Percentiles rank a stretch among this genome's conserved stretches.
Evolutionary conservation across 2,797 vertebrate genomes (phyloP).

Genomic region (Hydrocynus forskahlii): DNA sequence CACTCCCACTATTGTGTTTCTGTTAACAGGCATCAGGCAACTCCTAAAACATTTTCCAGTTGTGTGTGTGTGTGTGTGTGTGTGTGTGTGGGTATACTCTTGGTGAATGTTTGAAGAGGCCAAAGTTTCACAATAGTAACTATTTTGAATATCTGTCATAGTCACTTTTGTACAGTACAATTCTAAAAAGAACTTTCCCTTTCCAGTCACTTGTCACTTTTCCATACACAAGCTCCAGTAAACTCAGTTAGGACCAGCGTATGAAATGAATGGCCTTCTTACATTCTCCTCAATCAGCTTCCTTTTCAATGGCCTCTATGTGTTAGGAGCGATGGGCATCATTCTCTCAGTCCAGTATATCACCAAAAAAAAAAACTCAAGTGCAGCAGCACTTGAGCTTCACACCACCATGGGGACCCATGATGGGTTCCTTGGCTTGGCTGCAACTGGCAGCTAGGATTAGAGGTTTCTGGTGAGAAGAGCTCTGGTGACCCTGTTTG

Average conservation of each 20-base stretch:
- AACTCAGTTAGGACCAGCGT: conserved; percentile 18
- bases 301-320: conserved; percentile 32
- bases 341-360: conserved; percentile 38
- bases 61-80: conserved; percentile 18
- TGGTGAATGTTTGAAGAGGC: background rate
- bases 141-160: background rate
- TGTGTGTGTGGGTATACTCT: conserved; percentile 21
- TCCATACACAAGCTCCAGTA: background rate
- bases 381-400: conserved; percentile 45
- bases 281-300: conserved; percentile 18
- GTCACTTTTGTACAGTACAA: background rate
- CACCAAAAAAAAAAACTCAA: conserved; percentile 32
- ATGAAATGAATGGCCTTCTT: conserved; percentile 16
- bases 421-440: conserved; percentile 49
- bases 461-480: conserved; percentile 81
- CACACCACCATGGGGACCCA: conserved; percentile 48
- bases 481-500: conserved; percentile 38
- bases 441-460: conserved; percentile 83
- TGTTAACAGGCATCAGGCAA: conserved; percentile 59
- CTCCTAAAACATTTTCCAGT: conserved; percentile 63
- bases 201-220: conserved; percentile 1
- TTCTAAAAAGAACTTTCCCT: background rate
- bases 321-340: conserved; percentile 34
- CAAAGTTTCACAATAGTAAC: background rate
- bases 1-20: conserved; percentile 65